phyloP scores from a whole-genome alignment of 2,888 invertebrate genomes.

The Eledone cirrhosa region DNA sequence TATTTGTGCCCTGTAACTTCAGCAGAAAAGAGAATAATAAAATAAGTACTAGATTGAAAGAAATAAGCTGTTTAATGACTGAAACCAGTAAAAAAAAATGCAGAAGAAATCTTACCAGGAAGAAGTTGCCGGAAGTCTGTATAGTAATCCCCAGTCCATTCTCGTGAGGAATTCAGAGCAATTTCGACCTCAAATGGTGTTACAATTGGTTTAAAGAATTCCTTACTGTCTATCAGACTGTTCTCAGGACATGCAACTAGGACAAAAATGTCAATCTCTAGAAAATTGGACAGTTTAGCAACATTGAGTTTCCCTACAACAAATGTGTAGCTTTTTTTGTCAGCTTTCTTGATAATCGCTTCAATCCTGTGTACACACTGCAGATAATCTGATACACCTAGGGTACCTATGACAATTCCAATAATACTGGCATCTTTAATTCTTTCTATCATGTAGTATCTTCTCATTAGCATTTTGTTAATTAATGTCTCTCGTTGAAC shows the following conservation, averaged over 20 bases:
- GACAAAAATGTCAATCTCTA: constrained; percentile 89
- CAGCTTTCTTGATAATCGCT: constrained; percentile 76
- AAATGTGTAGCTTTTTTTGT: constrained; percentile 89
- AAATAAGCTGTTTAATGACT: too few relatives aligned
- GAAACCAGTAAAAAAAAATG: too few relatives aligned
- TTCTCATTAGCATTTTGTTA: constrained; percentile 78
- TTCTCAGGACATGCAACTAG: constrained; percentile 92
- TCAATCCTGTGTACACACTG: constrained; percentile 80
- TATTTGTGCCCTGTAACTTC: too few relatives aligned
- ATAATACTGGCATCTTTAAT: constrained; percentile 88
- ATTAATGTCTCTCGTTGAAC: constrained; percentile 49
- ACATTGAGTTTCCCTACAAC: constrained; percentile 94
- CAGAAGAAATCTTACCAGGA: constrained; percentile 68
- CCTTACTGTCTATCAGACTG: constrained; percentile 79
- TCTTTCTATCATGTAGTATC: constrained; percentile 87
- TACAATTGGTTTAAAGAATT: constrained; percentile 89
- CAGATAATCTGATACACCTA: constrained; percentile 80
- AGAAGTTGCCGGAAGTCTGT: constrained; percentile 81
- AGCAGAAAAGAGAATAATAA: too few relatives aligned
- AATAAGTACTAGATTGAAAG: too few relatives aligned
- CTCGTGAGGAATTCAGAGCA: constrained; percentile 71
- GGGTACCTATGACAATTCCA: constrained; percentile 90
- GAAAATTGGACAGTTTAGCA: constrained; percentile 93
- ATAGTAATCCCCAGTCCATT: constrained; percentile 72
- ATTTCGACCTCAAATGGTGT: constrained; percentile 91